These are phyloP conservation scores for Patella pellucida DNA, from an alignment of 2,888 invertebrate genomes.

Conservation along the genomic window DNA sequence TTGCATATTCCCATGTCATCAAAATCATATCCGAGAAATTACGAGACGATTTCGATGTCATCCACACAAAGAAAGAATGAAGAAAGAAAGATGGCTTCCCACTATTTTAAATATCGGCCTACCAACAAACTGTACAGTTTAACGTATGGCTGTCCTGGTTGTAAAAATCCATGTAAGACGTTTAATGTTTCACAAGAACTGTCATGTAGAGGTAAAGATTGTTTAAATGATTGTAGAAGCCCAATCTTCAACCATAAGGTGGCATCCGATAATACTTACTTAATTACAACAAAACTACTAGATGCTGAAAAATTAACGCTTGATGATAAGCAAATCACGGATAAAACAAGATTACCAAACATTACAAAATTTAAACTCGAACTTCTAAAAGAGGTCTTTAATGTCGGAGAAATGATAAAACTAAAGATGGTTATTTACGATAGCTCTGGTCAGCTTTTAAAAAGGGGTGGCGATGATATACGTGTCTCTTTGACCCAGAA, in stretches of 20 bases:
- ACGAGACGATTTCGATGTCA: no score
- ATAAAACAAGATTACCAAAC: neutral
- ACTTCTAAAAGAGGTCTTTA: neutral
- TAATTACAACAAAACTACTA: neutral
- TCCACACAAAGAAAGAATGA: no score
- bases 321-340: neutral
- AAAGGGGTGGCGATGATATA: neutral
- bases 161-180: neutral
- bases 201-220: no score
- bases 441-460: neutral
- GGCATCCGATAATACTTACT: no score
- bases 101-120: conserved; percentile 1
- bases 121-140: neutral
- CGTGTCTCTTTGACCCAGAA: neutral
- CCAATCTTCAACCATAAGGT: no score
- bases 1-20: no score
- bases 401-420: neutral
- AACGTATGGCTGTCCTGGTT: neutral
- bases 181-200: no score
- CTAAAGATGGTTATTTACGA: neutral
- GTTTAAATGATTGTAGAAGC: no score
- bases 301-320: neutral
- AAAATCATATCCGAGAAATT: no score
- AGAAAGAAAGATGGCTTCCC: no score
- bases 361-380: neutral